phyloP scores from a whole-genome alignment of 2,113 vertebrate species.

The Cranoglanis bouderius region DNA sequence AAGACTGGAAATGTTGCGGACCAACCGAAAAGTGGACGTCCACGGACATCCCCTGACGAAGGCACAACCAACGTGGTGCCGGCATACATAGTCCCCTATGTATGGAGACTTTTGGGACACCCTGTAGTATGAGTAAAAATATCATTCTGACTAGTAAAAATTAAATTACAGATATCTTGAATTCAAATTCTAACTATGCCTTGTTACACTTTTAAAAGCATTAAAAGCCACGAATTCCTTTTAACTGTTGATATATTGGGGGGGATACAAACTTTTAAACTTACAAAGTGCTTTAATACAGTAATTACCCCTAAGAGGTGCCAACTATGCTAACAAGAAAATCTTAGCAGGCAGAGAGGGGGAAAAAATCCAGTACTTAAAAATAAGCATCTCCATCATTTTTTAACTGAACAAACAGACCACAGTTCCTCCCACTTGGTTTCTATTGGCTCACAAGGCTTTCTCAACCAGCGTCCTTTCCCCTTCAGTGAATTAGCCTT shows the following conservation, averaged over 20 bases:
- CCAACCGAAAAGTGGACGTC: too few species aligned
- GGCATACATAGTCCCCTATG: too few species aligned
- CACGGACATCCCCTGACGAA: too few species aligned
- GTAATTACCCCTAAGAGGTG: background rate
- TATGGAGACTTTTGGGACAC: too few species aligned
- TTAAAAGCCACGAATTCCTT: background rate
- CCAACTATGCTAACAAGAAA: background rate
- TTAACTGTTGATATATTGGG: background rate
- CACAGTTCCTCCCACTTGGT: background rate
- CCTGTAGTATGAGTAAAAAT: background rate
- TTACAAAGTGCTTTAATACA: background rate
- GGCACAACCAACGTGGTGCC: too few species aligned
- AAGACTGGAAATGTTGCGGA: too few species aligned
- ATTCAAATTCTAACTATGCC: background rate
- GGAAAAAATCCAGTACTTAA: background rate
- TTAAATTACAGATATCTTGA: too few species aligned
- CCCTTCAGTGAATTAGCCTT: background rate
- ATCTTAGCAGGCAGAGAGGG: background rate
- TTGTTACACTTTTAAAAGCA: background rate
- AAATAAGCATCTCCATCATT: too few species aligned
- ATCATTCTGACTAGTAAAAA: too few species aligned
- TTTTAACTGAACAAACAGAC: too few species aligned
- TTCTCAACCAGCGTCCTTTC: background rate
- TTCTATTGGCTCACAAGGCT: background rate
- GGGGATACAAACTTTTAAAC: background rate